phyloP scores from a whole-genome alignment of 2,113 vertebrate species.

The Manacus vitellinus region DNA sequence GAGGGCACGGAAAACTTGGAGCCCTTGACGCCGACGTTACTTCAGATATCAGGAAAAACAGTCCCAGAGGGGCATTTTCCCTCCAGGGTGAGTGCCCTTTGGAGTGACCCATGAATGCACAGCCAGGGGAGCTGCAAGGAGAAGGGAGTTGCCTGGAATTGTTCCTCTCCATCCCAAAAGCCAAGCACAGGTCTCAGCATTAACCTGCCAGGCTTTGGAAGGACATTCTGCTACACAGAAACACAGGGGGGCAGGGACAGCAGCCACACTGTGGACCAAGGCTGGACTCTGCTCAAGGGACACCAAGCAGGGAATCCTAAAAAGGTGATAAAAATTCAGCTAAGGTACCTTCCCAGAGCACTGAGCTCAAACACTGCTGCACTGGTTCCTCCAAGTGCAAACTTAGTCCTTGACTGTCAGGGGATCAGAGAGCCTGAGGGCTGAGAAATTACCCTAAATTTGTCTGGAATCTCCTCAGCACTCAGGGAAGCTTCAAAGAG shows the following conservation, averaged over 20 bases:
- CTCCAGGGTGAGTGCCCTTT: background rate
- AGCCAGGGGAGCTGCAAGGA: background rate
- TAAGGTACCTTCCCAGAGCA: background rate
- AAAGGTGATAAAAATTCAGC: background rate
- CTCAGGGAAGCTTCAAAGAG: background rate
- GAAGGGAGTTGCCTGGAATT: background rate
- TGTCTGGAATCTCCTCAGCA: background rate
- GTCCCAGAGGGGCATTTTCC: background rate
- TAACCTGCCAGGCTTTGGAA: background rate
- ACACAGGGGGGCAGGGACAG: background rate
- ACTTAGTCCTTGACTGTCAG: background rate
- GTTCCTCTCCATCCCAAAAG: background rate
- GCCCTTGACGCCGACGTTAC: background rate
- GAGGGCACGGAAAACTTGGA: background rate
- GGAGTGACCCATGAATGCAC: background rate
- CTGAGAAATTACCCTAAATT: background rate
- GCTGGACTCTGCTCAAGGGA: background rate
- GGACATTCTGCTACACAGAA: background rate
- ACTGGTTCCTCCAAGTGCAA: background rate
- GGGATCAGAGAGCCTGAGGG: background rate
- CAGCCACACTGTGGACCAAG: accelerated
- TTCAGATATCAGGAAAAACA: background rate
- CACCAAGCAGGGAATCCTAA: background rate
- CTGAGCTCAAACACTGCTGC: too few species aligned
- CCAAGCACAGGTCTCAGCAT: background rate